Percentiles rank a stretch among this genome's conserved stretches.
phyloP scores from a whole-genome alignment of 2,888 invertebrate genomes.

The Drosophila koepferae region DNA sequence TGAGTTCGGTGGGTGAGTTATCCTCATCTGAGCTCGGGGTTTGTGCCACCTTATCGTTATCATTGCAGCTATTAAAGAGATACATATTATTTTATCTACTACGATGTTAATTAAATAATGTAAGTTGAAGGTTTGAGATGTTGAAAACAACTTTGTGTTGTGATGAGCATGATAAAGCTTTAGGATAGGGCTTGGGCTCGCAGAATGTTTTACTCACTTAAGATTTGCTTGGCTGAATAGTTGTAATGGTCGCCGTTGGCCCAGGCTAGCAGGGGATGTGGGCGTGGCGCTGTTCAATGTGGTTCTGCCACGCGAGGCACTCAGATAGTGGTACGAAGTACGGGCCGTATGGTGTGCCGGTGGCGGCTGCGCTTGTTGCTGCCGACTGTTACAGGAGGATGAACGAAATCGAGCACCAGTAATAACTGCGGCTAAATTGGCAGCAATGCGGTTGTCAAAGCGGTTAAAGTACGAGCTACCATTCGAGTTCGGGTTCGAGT shows the following conservation, averaged over 20 bases:
- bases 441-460: conserved; percentile 81
- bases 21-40: conserved; percentile 91
- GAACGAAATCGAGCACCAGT: conserved; percentile 80
- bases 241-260: conserved; percentile 80
- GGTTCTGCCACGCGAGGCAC: conserved; percentile 30
- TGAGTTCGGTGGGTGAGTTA: conserved; percentile 93
- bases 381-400: conserved; percentile 74
- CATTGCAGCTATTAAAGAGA: conserved; percentile 81
- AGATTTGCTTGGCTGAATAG: conserved; percentile 82
- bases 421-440: conserved; percentile 79
- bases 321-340: conserved; percentile 43
- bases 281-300: conserved; percentile 50
- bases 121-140: not conserved
- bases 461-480: conserved; percentile 81
- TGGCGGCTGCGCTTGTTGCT: conserved; percentile 34
- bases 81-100: not conserved
- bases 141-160: conserved; percentile 6
- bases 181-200: conserved; percentile 9
- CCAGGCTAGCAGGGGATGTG: conserved; percentile 60
- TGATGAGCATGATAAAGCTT: conserved; percentile 69
- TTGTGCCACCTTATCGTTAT: conserved; percentile 82
- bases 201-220: conserved; percentile 78
- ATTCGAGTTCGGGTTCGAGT: conserved; percentile 44
- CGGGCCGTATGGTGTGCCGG: conserved; percentile 15
- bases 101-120: not conserved